A percentile compares a stretch with the other conserved stretches of the same genome.
phyloP scores from a whole-genome alignment of 2,888 invertebrate genomes.

The Drosophila longiperda region DNA sequence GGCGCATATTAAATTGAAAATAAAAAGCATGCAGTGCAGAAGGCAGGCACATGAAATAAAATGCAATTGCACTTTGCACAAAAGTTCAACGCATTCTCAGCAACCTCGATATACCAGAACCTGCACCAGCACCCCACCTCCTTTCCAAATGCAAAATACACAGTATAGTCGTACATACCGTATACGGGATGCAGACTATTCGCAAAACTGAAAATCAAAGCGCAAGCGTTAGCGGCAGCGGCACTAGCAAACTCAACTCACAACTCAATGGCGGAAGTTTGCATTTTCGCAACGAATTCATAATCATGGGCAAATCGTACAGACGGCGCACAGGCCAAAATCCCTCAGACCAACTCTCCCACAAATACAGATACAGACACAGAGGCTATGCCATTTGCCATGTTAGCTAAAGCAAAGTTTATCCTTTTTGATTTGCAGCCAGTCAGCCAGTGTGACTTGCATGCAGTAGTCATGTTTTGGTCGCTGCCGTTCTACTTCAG shows the following conservation, averaged over 20 bases:
- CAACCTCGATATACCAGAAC: constrained; percentile 30
- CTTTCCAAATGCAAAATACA: not conserved
- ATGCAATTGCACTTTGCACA: constrained; percentile 82
- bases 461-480: constrained; percentile 50
- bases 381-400: constrained; percentile 30
- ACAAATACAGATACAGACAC: constrained; percentile 18
- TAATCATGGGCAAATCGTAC: constrained; percentile 72
- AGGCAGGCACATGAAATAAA: constrained; percentile 64
- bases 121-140: not conserved
- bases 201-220: constrained; percentile 71
- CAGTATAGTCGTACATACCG: constrained; percentile 4
- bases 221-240: constrained; percentile 54
- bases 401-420: constrained; percentile 75
- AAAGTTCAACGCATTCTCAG: constrained; percentile 81
- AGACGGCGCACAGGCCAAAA: constrained; percentile 12
- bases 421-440: constrained; percentile 77
- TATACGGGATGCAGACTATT: constrained; percentile 34
- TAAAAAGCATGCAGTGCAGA: constrained; percentile 43
- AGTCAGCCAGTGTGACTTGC: constrained; percentile 28
- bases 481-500: constrained; percentile 48
- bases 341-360: constrained; percentile 6
- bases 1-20: constrained; percentile 60
- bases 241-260: constrained; percentile 60
- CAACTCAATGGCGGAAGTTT: constrained; percentile 82
- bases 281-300: constrained; percentile 79